Percentiles rank a stretch among this genome's conserved stretches.
Evolutionary conservation across 2,113 vertebrate species (phyloP).

Genomic region (Podiceps cristatus): DNA sequence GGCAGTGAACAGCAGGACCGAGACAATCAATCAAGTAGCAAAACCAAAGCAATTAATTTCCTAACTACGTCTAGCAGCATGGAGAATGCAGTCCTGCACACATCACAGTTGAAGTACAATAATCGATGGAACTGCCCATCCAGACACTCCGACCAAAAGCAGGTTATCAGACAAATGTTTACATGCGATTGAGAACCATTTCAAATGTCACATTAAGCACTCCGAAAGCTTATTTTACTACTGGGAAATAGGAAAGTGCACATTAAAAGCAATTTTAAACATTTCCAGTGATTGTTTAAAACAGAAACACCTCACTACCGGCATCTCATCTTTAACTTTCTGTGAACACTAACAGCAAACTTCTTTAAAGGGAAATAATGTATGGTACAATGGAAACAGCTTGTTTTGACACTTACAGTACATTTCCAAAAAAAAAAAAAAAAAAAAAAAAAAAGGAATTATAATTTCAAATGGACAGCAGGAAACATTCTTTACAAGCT

Average conservation of each 20-base stretch:
- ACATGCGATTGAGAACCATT: constrained; percentile 80
- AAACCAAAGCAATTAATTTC: constrained; percentile 77
- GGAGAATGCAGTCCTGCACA: constrained; percentile 77
- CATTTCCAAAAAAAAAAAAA: constrained; percentile 59
- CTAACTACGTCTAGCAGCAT: constrained; percentile 79
- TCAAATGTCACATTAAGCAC: constrained; percentile 80
- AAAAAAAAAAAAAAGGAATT: constrained; percentile 30
- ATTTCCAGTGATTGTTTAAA: constrained; percentile 85
- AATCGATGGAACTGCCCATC: constrained; percentile 76
- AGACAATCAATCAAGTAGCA: constrained; percentile 76
- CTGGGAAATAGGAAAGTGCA: constrained; percentile 81
- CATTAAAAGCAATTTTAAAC: constrained; percentile 80
- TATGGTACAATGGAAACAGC: constrained; percentile 80
- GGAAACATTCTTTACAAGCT: constrained; percentile 38
- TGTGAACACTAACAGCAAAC: constrained; percentile 80
- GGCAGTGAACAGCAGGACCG: constrained; percentile 68
- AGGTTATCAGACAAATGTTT: constrained; percentile 74
- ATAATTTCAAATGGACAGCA: constrained; percentile 42
- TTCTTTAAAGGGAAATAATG: constrained; percentile 73
- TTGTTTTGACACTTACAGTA: constrained; percentile 80
- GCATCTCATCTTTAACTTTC: constrained; percentile 75
- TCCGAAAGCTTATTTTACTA: constrained; percentile 82
- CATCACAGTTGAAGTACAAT: constrained; percentile 78
- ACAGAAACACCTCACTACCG: constrained; percentile 78
- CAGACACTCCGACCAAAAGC: constrained; percentile 75